A percentile compares a stretch with the other conserved stretches of the same genome.
Evolutionary conservation across 2,113 vertebrate species (phyloP).

Genomic region (Clarias gariepinus): DNA sequence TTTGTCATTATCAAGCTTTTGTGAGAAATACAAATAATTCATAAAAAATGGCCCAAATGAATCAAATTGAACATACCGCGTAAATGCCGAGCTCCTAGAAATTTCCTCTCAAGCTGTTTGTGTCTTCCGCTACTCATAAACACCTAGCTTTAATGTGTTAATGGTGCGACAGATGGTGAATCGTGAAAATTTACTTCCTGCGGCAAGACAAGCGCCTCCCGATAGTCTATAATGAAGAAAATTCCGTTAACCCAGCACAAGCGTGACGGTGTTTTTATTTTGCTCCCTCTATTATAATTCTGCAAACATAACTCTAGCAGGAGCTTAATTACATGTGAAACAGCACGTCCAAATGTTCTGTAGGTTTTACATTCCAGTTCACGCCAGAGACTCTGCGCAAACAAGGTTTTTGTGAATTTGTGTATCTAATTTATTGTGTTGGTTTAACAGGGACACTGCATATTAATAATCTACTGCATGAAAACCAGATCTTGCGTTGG

Average conservation of each 20-base stretch:
- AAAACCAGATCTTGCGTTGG: neutral
- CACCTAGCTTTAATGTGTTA: constrained; percentile 24
- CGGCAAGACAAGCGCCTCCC: constrained; percentile 28
- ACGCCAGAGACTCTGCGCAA: constrained; percentile 6
- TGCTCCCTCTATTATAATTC: neutral
- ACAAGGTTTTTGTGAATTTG: neutral
- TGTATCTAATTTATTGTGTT: constrained; percentile 6
- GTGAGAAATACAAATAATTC: neutral
- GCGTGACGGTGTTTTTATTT: neutral
- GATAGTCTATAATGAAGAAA: constrained; percentile 27
- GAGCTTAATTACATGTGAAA: neutral
- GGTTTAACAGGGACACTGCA: constrained; percentile 1
- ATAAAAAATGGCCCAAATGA: neutral
- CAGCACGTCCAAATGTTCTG: neutral
- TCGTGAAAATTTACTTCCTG: constrained; percentile 44
- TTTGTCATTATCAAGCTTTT: neutral
- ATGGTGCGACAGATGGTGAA: constrained; percentile 49
- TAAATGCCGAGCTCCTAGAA: neutral
- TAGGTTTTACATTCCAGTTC: constrained; percentile 1
- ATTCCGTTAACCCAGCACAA: constrained; percentile 14
- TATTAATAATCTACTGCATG: constrained; percentile 23
- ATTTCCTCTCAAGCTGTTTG: constrained; percentile 1
- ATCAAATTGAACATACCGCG: neutral
- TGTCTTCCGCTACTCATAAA: constrained; percentile 15
- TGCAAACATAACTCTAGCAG: neutral